phyloP scores from a whole-genome alignment of 2,888 invertebrate species.

The Scelioninae gen. 2 region DNA sequence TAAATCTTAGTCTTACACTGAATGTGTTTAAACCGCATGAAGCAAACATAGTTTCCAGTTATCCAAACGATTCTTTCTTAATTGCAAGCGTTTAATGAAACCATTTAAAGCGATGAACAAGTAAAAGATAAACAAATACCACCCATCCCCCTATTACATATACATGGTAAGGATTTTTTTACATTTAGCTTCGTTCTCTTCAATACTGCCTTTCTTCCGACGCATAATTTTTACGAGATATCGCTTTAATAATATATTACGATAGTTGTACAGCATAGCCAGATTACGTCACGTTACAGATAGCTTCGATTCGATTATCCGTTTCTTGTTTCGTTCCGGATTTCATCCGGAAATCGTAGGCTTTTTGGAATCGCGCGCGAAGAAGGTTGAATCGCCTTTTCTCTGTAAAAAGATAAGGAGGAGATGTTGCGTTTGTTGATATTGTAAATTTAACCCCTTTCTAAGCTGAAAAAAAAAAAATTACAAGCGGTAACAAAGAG shows the following conservation, averaged over 20 bases:
- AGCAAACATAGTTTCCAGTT: conserved; percentile 1
- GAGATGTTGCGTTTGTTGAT: conserved; percentile 36
- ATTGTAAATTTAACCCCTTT: conserved; percentile 48
- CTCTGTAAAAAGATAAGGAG: conserved; percentile 25
- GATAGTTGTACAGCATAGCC: conserved; percentile 34
- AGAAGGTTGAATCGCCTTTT: conserved; percentile 19
- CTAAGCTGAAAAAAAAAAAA: conserved; percentile 4
- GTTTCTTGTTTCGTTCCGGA: conserved; percentile 1
- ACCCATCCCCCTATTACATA: neutral
- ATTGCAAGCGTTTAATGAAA: no score
- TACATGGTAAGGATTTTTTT: conserved; percentile 25
- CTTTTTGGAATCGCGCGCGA: conserved; percentile 4
- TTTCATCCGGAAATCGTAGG: neutral
- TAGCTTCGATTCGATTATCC: conserved; percentile 13
- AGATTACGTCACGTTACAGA: neutral
- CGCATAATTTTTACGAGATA: conserved; percentile 42
- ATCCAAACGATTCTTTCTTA: no score
- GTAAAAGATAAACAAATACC: neutral
- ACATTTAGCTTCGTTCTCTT: conserved; percentile 29
- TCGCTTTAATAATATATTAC: conserved; percentile 41
- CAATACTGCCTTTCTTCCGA: conserved; percentile 49
- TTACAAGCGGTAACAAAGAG: neutral
- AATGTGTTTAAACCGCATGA: conserved; percentile 25
- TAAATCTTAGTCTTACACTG: conserved; percentile 44
- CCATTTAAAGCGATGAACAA: conserved; percentile 1